These are phyloP conservation scores for Pogonocherus hispidulus DNA, from an alignment of 2,888 invertebrate genomes.

Conservation along the genomic window DNA sequence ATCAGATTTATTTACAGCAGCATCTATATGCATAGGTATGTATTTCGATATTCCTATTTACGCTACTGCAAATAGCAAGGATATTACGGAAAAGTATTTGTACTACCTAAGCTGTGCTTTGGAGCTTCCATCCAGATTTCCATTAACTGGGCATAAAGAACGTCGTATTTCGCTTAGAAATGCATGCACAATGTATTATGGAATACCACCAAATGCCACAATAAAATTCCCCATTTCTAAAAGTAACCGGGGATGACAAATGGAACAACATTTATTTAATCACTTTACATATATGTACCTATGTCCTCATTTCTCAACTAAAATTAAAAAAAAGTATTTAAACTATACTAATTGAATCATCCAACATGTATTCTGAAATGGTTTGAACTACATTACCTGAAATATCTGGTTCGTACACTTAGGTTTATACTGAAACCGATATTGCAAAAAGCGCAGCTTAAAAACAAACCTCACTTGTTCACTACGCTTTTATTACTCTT, in stretches of 20 bases:
- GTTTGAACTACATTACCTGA: too few species aligned
- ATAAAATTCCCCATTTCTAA: neutral
- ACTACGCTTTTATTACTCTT: too few species aligned
- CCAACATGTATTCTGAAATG: too few species aligned
- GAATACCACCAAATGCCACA: neutral
- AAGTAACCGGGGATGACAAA: neutral
- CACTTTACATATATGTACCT: neutral
- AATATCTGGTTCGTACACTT: too few species aligned
- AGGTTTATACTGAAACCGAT: too few species aligned
- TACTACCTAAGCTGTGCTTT: neutral
- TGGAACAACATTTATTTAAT: neutral
- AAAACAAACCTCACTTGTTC: too few species aligned
- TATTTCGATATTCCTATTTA: neutral
- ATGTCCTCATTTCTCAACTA: neutral
- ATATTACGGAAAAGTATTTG: neutral
- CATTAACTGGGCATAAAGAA: neutral
- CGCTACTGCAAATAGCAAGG: neutral
- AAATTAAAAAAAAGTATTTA: too few species aligned
- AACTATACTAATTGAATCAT: too few species aligned
- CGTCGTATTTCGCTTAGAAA: neutral
- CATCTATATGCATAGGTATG: neutral
- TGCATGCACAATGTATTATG: conserved; percentile 3
- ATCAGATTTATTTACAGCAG: neutral
- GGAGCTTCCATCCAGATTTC: neutral
- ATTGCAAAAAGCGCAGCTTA: too few species aligned